Percentiles rank a stretch among this genome's conserved stretches.
phyloP scores from a whole-genome alignment of 2,797 vertebrate species.

The Xerus rutilus region DNA sequence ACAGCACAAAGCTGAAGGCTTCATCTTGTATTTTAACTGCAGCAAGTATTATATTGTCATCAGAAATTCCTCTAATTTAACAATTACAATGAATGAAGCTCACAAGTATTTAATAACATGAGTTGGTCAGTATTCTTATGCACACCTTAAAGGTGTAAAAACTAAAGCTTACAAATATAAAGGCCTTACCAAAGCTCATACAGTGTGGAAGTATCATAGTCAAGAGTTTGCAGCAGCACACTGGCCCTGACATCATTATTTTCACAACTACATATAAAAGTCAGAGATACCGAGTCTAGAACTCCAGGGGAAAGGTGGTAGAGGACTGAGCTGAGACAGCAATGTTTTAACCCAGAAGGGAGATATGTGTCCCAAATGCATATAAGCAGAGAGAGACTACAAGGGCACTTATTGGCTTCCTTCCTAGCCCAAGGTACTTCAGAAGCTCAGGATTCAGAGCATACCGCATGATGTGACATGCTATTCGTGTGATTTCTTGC shows the following conservation, averaged over 20 bases:
- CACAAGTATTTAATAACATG: neutral
- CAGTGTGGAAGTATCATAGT: neutral
- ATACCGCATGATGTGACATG: fast-evolving
- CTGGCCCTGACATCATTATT: neutral
- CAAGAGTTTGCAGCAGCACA: neutral
- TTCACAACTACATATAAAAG: neutral
- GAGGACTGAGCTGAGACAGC: neutral
- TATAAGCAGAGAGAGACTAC: neutral
- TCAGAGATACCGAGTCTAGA: neutral
- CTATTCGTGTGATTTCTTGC: neutral
- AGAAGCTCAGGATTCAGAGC: neutral
- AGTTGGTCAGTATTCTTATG: neutral
- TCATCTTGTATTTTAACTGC: neutral
- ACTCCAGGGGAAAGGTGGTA: neutral
- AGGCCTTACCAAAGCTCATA: neutral
- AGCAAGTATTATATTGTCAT: neutral
- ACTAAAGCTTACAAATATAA: neutral
- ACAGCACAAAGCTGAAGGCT: neutral
- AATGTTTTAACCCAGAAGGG: neutral
- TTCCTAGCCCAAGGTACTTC: neutral
- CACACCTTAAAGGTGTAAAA: neutral
- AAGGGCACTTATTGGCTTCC: neutral
- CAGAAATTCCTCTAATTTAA: neutral
- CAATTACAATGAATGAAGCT: neutral
- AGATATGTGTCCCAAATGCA: fast-evolving